Evolutionary conservation across 2,797 vertebrate species (phyloP), one percentile per base, ranked within the genome.

Genomic region (Sphaeramia orbicularis): DNA sequence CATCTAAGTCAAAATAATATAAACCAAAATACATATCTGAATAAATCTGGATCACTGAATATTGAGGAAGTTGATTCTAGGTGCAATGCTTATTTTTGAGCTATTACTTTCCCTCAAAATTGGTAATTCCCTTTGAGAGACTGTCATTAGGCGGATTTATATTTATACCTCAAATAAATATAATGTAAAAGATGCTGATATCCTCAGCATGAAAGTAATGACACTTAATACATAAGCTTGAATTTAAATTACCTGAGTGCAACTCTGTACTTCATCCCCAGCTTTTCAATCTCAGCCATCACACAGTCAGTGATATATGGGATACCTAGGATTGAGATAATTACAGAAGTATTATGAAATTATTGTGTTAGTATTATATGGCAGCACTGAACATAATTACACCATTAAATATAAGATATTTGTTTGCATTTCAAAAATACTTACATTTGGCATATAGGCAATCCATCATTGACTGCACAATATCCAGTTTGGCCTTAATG

Each of bases 391-490:
- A 9, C 3, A 38, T 7, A 41, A 24, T 40, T 6, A 35, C 32
- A 35, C 5, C 1, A 4, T 10, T 12, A 12, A 45, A 10, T 24
- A 41, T 4, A 40, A 6, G 21, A 12, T 15, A 65, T 6, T 43
- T 35, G 12, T 30, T 42, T 42, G 14, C 4, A 42, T 14, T 42
- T 14, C 10, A 43, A 27, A 1, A 56, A 8, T 58, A 61, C 96
- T 96, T 83, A 99, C 98, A 99, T 78, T 99, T 99, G 56, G 98
- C 98, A 65, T 99, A 99, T 4, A 99, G 93, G 68, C 98, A 99
- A 72, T 99, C 97, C 98, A 99, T 99, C 98, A 99, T 99, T 2
- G 97, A 99, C 76, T 98, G 98, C 53, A 99, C 95, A 27, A 99
- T 91, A 84, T 99, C 98, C 76, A 99, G 87, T 88, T 99, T 99